These are phyloP conservation scores for Holothuria scabra DNA, from an alignment of 53 echinoderm and acorn worm species.

Conservation along the genomic window DNA sequence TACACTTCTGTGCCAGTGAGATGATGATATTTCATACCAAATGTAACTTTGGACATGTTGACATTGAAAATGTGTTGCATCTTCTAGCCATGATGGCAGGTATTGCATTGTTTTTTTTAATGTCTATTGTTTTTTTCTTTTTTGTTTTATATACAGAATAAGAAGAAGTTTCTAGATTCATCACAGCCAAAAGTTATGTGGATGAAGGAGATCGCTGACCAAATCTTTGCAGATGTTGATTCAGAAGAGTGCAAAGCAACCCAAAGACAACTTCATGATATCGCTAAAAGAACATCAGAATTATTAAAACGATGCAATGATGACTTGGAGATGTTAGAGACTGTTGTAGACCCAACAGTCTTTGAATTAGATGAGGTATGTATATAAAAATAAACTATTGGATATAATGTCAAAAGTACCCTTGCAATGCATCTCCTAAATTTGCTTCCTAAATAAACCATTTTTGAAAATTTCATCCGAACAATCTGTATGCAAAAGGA, in stretches of 20 bases:
- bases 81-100: too few relatives aligned
- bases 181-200: conserved; percentile 88
- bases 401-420: background rate
- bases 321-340: conserved; percentile 88
- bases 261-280: conserved; percentile 78
- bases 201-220: conserved; percentile 97
- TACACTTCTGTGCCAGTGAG: too few relatives aligned
- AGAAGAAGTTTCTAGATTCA: conserved; percentile 85
- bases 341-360: conserved; percentile 88
- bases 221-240: conserved; percentile 87
- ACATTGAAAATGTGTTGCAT: too few relatives aligned
- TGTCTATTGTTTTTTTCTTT: background rate
- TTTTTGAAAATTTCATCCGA: too few relatives aligned
- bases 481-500: too few relatives aligned
- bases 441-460: too few relatives aligned
- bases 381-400: background rate
- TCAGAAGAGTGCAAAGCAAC: conserved; percentile 82
- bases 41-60: too few relatives aligned
- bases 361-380: conserved; percentile 92
- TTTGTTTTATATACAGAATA: conserved; percentile 54
- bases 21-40: too few relatives aligned
- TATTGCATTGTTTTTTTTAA: too few relatives aligned
- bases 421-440: too few relatives aligned
- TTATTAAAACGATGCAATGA: conserved; percentile 82
- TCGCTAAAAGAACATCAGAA: conserved; percentile 77